Base-by-base conservation (phyloP, 2,797 vertebrate species). In the Coregonus suidteri region DNA sequence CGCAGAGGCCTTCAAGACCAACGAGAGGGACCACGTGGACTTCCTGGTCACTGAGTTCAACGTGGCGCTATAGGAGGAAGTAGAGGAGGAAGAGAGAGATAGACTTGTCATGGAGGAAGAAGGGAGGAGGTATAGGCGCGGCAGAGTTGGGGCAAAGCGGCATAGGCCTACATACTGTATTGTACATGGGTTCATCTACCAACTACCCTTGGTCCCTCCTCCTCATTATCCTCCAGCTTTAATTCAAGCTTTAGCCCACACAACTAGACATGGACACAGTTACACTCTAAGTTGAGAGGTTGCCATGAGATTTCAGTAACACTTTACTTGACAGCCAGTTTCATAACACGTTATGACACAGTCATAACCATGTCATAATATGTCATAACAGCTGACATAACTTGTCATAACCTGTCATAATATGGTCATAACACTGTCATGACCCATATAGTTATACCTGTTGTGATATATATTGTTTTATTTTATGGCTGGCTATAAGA, bases 11-110 rank as follows among this genome's bases (percentile, higher is more conserved):
- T 99, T 99, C 86, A 99, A 99, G 95, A 96, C 93, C 93, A 98
- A 98, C 95, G 97, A 99, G 54, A 95, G 91, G 79, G 97, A 99
- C 92, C 86, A 96, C 84, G 91, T 99, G 18, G 98, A 99, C 91
- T 99, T 99, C 89, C 91, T 98, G 88, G 96, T 99, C 89, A 99
- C 97, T 2, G 98, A 99, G 77, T 98, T 98, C 90, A 99, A 99
- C 1, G 95, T 99, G 31, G 95, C 96, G 5, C 96, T 98, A 92
- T 99, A 96, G 75, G 59, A 68, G 34, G 16, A 41, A 37, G 66
- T 15, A 11, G 18, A 11, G 13, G 47, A 34, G 4, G 37, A 25
- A 68, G 31, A 64, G 31, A 51, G 37, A 64, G 31, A 51, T 18
- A 71, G 37, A 51, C 31, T 14, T 18, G 66, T 34, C 66, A 51